Base-by-base conservation (phyloP, 1,140 invertebrate genomes). In the Drosophila hydei region DNA sequence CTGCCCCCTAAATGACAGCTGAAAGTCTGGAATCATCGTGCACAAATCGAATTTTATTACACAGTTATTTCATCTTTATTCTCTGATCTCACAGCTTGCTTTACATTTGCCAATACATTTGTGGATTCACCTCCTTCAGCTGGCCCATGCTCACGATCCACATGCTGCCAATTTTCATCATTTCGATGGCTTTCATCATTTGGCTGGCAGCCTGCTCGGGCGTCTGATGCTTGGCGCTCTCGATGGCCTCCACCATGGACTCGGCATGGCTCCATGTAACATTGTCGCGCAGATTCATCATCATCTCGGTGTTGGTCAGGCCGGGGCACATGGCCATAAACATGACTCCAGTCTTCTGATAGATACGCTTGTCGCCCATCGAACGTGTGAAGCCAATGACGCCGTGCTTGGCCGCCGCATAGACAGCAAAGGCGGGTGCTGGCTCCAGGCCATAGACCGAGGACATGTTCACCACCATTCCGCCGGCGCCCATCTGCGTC, bases 381-480 rank as follows among this genome's bases (percentile, higher is more conserved):
- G 92, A 92, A 19, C 91, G 87, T 0, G 93, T 93, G 63, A 92
- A 92, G 9, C 92, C 92, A n/a, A 93, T 55, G 8, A 93, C 89
- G 21, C 91, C 92, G 67, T 93, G 92, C 67, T 93, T 94, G 27
- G 92, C 92, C 2, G 91, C 93, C 3, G 76, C 72, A 61, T 93
- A 94, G 7, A 92, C 88, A 3, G 93, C 93, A 33, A 90, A 75
- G 18, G 84, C 72, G 23, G 85, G 84, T 2, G 83, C 50, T 0
- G 90, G 90, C 40, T 91, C 77, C 55, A 94, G 90, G 36, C 94
- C 94, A 70, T 93, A 91, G 59, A 94, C 93, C 3, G 95, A 95
- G 14, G 94, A 92, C 21, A 95, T 81, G 55, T 95, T 95, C 2
- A 95, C 92, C 16, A 96, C 93, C 23, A 94, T 93, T 38, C 94